Conservation (phyloP, 2,888 invertebrate genomes). For the Philonicus albiceps region DNA sequence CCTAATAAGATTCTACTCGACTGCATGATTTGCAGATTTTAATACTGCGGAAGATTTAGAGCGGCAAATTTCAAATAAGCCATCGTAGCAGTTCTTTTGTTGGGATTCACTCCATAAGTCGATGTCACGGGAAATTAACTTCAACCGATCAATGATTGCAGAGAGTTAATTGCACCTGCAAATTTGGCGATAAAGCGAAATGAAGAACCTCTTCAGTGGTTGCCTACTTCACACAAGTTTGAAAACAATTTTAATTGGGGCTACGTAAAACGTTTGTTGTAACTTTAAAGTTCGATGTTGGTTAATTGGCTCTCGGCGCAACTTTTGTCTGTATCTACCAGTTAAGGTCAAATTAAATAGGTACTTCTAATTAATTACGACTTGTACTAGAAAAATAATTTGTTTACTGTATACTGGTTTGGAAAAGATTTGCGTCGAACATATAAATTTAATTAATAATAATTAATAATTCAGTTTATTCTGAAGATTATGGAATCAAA, state of each 20-base stretch:
- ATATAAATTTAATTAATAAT: too few relatives aligned
- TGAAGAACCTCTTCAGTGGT: not conserved
- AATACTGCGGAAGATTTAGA: conserved; percentile 19
- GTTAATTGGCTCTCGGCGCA: not conserved
- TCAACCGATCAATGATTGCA: conserved; percentile 16
- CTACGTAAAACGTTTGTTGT: not conserved
- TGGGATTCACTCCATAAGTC: conserved; percentile 36
- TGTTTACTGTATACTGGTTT: too few relatives aligned
- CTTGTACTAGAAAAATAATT: too few relatives aligned
- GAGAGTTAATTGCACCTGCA: conserved; percentile 35
- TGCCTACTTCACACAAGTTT: not conserved
- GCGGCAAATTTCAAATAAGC: conserved; percentile 34
- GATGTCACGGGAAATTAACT: conserved; percentile 41
- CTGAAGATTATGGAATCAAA: too few relatives aligned
- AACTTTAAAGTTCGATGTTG: not conserved
- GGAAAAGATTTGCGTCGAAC: too few relatives aligned
- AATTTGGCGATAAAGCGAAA: conserved; percentile 1
- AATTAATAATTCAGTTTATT: too few relatives aligned
- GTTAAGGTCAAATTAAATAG: not conserved
- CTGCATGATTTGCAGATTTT: conserved; percentile 41
- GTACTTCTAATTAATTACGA: not conserved
- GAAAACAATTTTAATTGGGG: conserved; percentile 3
- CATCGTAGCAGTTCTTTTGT: conserved; percentile 36
- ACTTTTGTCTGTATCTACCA: not conserved
- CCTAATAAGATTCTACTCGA: conserved; percentile 43